Evolutionary conservation across 2,888 invertebrate genomes (phyloP), one percentile per base, ranked within the genome.

Genomic region (Athrips mouffetella): DNA sequence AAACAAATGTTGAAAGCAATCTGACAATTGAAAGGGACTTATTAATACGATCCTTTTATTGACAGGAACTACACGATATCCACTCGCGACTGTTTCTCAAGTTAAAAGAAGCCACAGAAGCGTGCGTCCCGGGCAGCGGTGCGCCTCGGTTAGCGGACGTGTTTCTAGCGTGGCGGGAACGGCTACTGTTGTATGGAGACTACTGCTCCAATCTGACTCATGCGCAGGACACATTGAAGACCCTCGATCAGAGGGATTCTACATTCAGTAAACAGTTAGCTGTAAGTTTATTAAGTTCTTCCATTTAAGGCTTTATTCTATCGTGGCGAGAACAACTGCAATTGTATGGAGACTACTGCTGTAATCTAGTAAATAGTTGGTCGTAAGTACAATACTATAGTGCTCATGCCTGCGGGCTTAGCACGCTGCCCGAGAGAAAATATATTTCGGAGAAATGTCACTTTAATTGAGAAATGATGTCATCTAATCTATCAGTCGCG

Each of bases 171-270:
- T 97, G 95, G 92, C 93, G 97, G 63, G 95, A 96, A 72, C 93
- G 94, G 53, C 94, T 99, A 74, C 91, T 98, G 27, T 91, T 97
- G 48, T 99, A 99, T 73, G 98, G 98, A 10, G 95, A 96, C 70
- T 99, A 98, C 81, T 99, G 99, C 87, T 95, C 98, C 40, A 96
- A 97, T 80, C 90, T 99, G 53, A 94, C 97, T 1, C 89, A 90
- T 47, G 98, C 98, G n/a, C 96, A 97, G 73, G 93, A 93, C 55
- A 89, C 92, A 50, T 90, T 99, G 50, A 96, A 96, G 77, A 92
- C 94, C 33, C 72, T 94, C 3, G 94, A 94, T 62, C 89, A 91
- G 21, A 91, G 90, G 53, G 93, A 92, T 68, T 91, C 91, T 53
- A 67, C 78, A 3, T 88, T 95, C 55, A 91, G 91, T 67, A 91